Evolutionary conservation across 2,113 vertebrate genomes (phyloP).

Genomic region (Halcyon senegalensis): DNA sequence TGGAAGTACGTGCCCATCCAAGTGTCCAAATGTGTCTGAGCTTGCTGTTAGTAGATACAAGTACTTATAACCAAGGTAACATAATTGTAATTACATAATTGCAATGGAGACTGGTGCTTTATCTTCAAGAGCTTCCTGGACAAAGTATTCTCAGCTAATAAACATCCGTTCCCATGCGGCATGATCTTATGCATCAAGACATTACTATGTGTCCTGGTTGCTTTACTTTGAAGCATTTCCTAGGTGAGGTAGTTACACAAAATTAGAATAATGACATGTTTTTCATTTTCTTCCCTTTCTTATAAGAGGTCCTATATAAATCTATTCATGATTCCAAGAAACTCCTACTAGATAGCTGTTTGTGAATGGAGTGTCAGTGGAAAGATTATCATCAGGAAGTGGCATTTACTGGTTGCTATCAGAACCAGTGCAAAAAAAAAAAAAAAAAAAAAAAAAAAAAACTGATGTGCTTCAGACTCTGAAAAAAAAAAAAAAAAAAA

Average conservation of each 20-base stretch:
- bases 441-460: too few species aligned
- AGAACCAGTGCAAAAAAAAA: not conserved
- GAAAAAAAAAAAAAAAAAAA: not conserved
- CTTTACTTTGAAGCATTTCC: not conserved
- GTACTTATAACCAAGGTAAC: not conserved
- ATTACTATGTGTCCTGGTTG: not conserved
- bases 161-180: not conserved
- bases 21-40: not conserved
- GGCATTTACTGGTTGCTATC: not conserved
- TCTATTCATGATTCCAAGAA: not conserved
- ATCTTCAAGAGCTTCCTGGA: not conserved
- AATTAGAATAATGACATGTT: not conserved
- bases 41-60: not conserved
- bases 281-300: not conserved
- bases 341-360: not conserved
- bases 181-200: not conserved
- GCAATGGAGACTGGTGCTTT: not conserved
- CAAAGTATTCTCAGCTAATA: not conserved
- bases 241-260: not conserved
- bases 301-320: not conserved
- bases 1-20: not conserved
- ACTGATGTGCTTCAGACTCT: not conserved
- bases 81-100: not conserved
- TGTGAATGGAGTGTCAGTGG: not conserved
- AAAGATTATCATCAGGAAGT: not conserved